Evolutionary conservation across 2,888 invertebrate species (phyloP).

Genomic region (Rhorus exstirpatorius): DNA sequence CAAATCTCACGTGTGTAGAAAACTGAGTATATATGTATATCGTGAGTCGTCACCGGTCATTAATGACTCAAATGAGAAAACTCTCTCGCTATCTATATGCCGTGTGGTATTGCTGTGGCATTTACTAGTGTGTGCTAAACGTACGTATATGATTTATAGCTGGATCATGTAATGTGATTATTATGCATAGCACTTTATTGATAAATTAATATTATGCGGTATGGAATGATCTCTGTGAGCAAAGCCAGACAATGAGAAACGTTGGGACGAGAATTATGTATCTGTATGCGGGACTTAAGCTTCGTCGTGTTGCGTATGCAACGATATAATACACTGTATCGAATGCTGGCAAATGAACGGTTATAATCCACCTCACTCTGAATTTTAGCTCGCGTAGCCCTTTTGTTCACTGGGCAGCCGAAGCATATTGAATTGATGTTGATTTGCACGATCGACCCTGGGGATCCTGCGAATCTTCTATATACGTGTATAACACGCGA

Average conservation of each 20-base stretch:
- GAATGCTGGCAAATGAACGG: neutral
- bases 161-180: constrained; percentile 82
- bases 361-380: too few species aligned
- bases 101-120: constrained; percentile 13
- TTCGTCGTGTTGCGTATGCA: too few species aligned
- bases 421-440: too few species aligned
- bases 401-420: too few species aligned
- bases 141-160: constrained; percentile 80
- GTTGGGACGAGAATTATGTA: constrained; percentile 25
- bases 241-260: constrained; percentile 64
- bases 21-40: neutral
- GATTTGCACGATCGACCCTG: neutral
- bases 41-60: constrained; percentile 31
- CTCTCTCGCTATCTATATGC: constrained; percentile 13
- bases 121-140: constrained; percentile 69
- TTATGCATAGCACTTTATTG: constrained; percentile 78
- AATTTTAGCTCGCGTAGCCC: too few species aligned
- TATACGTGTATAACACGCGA: neutral
- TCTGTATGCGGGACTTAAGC: too few species aligned
- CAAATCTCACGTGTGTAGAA: constrained; percentile 73
- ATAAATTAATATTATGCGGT: constrained; percentile 81
- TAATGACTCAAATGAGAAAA: constrained; percentile 59
- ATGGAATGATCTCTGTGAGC: constrained; percentile 33
- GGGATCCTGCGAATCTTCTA: neutral
- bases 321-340: too few species aligned